Evolutionary conservation across 1,140 invertebrate genomes (phyloP).

Genomic region (Homarus americanus): DNA sequence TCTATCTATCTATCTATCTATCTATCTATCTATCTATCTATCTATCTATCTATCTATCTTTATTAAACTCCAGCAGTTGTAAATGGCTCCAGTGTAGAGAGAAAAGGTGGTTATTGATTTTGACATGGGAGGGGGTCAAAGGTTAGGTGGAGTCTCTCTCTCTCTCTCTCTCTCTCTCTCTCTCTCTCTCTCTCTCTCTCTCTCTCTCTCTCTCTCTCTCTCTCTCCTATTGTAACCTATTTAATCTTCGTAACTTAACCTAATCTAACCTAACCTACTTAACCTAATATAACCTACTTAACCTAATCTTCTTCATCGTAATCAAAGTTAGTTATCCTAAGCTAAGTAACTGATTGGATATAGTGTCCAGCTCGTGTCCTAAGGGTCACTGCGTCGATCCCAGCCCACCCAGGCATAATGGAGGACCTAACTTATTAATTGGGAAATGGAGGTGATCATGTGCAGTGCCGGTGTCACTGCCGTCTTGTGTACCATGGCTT

Average conservation of each 20-base stretch:
- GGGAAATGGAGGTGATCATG: too few species aligned
- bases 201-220: background rate
- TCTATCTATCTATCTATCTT: background rate
- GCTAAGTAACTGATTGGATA: background rate
- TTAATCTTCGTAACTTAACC: background rate
- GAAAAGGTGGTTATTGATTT: background rate
- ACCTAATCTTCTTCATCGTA: background rate
- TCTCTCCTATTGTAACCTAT: background rate
- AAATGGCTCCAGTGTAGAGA: too few species aligned
- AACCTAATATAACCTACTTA: too few species aligned
- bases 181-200: background rate
- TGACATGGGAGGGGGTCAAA: background rate
- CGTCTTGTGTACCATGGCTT: too few species aligned
- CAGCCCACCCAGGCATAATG: background rate
- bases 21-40: background rate
- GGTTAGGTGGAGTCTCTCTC: background rate
- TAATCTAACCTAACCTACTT: background rate
- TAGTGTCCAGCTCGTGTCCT: background rate
- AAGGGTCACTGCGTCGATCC: background rate
- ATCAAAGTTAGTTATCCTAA: background rate
- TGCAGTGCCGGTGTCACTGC: too few species aligned
- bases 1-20: background rate
- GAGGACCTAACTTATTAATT: background rate
- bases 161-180: slow-evolving; percentile 14
- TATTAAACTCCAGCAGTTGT: too few species aligned